A percentile compares a stretch with the other conserved stretches of the same genome.
Evolutionary conservation across 2,113 vertebrate genomes (phyloP).

Genomic region (Brevimyrus niger): DNA sequence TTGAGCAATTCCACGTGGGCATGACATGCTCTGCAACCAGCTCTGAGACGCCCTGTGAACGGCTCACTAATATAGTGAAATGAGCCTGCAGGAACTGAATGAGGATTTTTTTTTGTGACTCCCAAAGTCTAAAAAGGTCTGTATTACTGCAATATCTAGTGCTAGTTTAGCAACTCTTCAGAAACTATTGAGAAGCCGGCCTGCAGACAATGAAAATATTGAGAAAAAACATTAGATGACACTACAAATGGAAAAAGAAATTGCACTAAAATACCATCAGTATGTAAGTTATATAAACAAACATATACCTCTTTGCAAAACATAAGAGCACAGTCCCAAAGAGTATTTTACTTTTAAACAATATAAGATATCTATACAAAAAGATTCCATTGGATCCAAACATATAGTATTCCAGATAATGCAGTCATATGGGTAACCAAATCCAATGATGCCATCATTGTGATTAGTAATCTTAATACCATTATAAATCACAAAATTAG

Average conservation of each 20-base stretch:
- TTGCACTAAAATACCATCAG: neutral
- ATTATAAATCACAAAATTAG: neutral
- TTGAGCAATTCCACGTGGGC: conserved; percentile 23
- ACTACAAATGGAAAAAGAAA: neutral
- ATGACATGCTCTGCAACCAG: conserved; percentile 15
- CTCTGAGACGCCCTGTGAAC: neutral
- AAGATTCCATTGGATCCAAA: neutral
- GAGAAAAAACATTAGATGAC: neutral
- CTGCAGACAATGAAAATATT: neutral
- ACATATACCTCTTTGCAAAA: neutral
- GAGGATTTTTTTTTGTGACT: neutral
- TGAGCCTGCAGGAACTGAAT: neutral
- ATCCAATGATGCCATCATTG: neutral
- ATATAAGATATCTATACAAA: neutral
- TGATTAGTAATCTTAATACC: neutral
- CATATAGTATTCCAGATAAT: neutral
- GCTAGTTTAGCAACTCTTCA: neutral
- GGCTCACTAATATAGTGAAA: conserved; percentile 4
- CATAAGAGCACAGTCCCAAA: neutral
- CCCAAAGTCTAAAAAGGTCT: neutral
- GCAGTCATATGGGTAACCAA: neutral
- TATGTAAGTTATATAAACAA: neutral
- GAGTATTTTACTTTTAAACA: neutral
- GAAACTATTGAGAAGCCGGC: neutral
- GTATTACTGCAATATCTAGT: neutral